Percentiles rank a stretch among this genome's conserved stretches.
Conservation (phyloP, 2,888 invertebrate genomes). For the Epsilonema sp. region DNA sequence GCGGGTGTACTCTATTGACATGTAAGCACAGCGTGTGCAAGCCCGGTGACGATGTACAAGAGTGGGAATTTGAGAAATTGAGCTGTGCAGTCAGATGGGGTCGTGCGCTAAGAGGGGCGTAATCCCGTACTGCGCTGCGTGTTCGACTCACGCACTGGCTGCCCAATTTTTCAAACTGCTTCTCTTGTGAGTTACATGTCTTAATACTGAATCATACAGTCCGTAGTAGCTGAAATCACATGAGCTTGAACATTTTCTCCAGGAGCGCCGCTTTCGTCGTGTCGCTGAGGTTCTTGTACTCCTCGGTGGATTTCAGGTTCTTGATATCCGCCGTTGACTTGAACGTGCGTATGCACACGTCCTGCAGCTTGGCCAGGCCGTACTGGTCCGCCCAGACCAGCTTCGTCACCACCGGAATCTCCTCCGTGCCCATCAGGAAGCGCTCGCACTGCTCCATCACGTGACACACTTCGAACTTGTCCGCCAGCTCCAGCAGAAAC, state of each 20-base stretch:
- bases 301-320: constrained; percentile 16
- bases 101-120: too few species aligned
- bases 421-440: constrained; percentile 25
- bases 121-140: too few species aligned
- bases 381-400: constrained; percentile 25
- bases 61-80: too few species aligned
- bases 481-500: constrained; percentile 30
- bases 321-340: constrained; percentile 16
- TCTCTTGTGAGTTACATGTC: too few species aligned
- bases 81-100: too few species aligned
- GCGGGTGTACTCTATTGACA: too few species aligned
- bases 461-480: constrained; percentile 32
- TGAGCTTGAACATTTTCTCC: constrained; percentile 19
- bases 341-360: constrained; percentile 19
- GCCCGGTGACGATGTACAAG: too few species aligned
- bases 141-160: too few species aligned
- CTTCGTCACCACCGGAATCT: constrained; percentile 23
- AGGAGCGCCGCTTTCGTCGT: constrained; percentile 22
- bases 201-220: too few species aligned
- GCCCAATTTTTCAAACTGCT: too few species aligned
- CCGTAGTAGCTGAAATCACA: too few species aligned
- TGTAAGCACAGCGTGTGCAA: too few species aligned
- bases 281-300: constrained; percentile 21
- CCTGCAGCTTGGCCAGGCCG: constrained; percentile 19
- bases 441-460: constrained; percentile 31